Percentiles rank a stretch among this genome's conserved stretches.
Conservation (phyloP, 2,113 vertebrate genomes). For the Cyrtonyx montezumae region DNA sequence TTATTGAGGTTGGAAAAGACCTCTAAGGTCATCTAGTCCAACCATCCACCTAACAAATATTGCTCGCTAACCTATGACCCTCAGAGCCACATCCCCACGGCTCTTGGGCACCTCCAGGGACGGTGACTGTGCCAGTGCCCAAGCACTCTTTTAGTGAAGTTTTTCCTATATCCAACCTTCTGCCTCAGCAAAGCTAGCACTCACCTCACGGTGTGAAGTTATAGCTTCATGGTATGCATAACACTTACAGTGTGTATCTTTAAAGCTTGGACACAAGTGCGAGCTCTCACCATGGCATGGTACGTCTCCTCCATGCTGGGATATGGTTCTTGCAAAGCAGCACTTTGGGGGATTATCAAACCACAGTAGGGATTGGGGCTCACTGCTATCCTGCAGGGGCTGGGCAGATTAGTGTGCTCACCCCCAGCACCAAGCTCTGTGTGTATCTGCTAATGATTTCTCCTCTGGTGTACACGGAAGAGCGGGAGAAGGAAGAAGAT, state of each 20-base stretch:
- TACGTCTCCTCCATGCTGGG: fast-evolving
- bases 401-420: not conserved
- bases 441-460: not conserved
- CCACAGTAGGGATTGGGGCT: not conserved
- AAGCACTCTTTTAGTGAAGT: too few species aligned
- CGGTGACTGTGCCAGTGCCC: too few species aligned
- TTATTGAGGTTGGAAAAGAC: too few species aligned
- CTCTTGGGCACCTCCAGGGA: too few species aligned
- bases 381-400: fast-evolving
- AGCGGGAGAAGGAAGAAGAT: conserved; percentile 50
- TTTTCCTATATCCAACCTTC: not conserved
- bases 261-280: not conserved
- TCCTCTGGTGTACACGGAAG: conserved; percentile 57
- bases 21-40: too few species aligned
- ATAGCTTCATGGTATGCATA: not conserved
- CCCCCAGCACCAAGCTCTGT: not conserved
- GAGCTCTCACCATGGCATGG: not conserved
- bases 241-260: not conserved
- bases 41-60: too few species aligned
- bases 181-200: not conserved
- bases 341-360: not conserved
- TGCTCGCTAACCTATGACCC: too few species aligned
- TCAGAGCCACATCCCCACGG: too few species aligned
- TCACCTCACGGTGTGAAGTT: not conserved
- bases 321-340: fast-evolving